Percentiles rank a stretch among this genome's conserved stretches.
phyloP scores from a whole-genome alignment of 2,888 invertebrate genomes.

The Lasiommata megera region DNA sequence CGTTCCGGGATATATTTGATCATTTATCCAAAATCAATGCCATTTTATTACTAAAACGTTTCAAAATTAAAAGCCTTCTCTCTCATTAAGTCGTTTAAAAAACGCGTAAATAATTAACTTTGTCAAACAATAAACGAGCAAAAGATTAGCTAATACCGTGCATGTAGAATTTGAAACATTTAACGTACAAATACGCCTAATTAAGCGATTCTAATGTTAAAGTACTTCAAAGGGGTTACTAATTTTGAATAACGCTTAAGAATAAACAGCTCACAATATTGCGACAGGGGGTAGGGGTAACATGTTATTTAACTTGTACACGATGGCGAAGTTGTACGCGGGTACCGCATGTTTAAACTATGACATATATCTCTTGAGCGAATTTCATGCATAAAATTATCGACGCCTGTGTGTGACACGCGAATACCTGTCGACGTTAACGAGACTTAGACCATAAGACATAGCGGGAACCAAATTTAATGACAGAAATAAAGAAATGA shows the following conservation, averaged over 20 bases:
- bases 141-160: not conserved
- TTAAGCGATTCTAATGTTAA: not conserved
- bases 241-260: not conserved
- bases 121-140: not conserved
- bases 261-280: conserved; percentile 8
- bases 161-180: not conserved
- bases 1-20: too few relatives aligned
- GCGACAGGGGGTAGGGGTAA: conserved; percentile 19
- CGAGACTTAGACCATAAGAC: conserved; percentile 28
- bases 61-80: too few relatives aligned
- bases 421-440: conserved; percentile 55
- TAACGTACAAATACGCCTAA: not conserved
- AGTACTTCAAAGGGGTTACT: not conserved
- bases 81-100: too few relatives aligned
- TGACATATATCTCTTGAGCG: conserved; percentile 55
- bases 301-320: conserved; percentile 31
- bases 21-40: too few relatives aligned
- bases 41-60: too few relatives aligned
- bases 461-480: conserved; percentile 18
- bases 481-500: too few relatives aligned
- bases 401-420: conserved; percentile 56
- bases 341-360: conserved; percentile 32
- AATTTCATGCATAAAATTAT: conserved; percentile 78
- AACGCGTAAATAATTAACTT: too few relatives aligned
- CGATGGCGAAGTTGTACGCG: conserved; percentile 28